phyloP scores from a whole-genome alignment of 2,113 vertebrate genomes.

The Heloderma charlesbogerti region DNA sequence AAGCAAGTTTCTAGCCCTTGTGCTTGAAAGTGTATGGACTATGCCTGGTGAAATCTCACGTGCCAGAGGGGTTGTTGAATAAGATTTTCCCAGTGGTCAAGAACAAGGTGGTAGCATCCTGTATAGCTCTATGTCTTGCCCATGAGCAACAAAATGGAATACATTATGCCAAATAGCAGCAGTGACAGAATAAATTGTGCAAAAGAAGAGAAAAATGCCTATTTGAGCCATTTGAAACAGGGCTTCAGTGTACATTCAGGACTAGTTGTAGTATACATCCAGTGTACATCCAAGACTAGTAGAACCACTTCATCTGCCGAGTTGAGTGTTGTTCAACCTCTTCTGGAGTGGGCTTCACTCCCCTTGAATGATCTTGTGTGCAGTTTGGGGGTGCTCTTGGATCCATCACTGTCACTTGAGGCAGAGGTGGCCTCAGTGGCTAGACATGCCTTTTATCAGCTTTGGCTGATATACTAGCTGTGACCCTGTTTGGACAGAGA shows the following conservation, averaged over 20 bases:
- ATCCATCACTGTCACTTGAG: too few species aligned
- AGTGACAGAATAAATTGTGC: background rate
- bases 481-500: too few species aligned
- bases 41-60: background rate
- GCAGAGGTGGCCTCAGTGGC: too few species aligned
- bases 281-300: too few species aligned
- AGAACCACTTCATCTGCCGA: background rate
- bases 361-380: background rate
- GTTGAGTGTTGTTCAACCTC: background rate
- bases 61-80: background rate
- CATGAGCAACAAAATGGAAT: background rate
- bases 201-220: background rate
- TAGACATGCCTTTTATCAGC: too few species aligned
- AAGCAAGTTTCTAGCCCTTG: background rate
- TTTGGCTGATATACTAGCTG: too few species aligned
- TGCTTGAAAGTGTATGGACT: background rate
- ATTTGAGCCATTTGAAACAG: background rate
- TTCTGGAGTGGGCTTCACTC: too few species aligned
- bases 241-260: background rate
- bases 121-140: background rate
- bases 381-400: background rate
- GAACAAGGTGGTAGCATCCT: background rate
- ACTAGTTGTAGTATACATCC: too few species aligned
- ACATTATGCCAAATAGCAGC: background rate
- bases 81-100: background rate